These are phyloP conservation scores for Tor tambroides DNA, from an alignment of 2,113 vertebrate genomes.

Conservation along the genomic window DNA sequence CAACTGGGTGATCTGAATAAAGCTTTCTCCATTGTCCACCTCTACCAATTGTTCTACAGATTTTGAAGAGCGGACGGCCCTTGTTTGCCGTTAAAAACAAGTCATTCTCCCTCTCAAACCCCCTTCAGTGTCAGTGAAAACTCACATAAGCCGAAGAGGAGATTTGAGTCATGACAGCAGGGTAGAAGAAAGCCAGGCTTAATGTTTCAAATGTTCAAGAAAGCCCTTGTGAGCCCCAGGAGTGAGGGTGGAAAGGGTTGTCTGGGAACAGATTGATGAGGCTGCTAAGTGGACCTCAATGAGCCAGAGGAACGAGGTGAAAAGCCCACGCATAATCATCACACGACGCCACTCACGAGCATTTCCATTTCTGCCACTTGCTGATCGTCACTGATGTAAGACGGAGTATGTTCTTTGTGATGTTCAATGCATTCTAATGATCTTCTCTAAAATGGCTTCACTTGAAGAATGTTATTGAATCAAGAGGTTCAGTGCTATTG, in stretches of 20 bases:
- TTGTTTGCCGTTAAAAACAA: constrained; percentile 35
- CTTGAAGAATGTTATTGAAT: background rate
- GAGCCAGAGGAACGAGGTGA: constrained; percentile 19
- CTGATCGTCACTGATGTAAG: constrained; percentile 16
- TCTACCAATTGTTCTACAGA: constrained; percentile 55
- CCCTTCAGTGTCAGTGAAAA: constrained; percentile 35
- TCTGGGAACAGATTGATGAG: constrained; percentile 50
- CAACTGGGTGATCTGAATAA: constrained; percentile 49
- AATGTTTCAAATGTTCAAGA: constrained; percentile 60
- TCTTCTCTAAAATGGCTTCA: background rate
- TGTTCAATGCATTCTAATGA: background rate
- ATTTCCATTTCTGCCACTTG: constrained; percentile 48
- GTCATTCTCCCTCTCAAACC: constrained; percentile 32
- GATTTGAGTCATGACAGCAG: constrained; percentile 46
- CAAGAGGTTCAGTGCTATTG: background rate
- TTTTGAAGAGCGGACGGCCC: constrained; percentile 45
- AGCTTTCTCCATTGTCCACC: constrained; percentile 59
- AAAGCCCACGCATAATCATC: constrained; percentile 41
- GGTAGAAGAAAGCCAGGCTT: constrained; percentile 54
- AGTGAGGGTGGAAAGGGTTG: constrained; percentile 43
- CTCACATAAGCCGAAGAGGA: constrained; percentile 43
- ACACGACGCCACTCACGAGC: background rate
- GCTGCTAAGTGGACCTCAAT: constrained; percentile 43
- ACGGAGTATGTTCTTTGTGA: background rate
- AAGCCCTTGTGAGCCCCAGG: constrained; percentile 47